These are phyloP conservation scores for Aldabrachelys gigantea DNA, from an alignment of 2,113 vertebrate genomes.

Conservation along the genomic window DNA sequence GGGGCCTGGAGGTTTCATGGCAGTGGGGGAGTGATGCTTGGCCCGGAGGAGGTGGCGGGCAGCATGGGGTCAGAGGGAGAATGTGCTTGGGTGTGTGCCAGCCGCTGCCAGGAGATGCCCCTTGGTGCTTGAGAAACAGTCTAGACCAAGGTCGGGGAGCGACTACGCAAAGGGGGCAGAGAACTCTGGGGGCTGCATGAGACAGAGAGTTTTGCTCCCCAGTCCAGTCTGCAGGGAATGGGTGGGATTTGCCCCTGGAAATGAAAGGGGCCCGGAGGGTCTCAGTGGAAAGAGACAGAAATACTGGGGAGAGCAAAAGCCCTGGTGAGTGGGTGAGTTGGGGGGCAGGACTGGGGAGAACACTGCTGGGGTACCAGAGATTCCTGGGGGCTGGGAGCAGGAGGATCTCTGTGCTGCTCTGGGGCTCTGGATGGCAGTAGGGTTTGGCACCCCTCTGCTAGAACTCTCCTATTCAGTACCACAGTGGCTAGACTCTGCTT, in stretches of 20 bases:
- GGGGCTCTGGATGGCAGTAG: background rate
- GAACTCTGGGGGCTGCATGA: fast-evolving
- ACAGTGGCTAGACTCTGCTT: background rate
- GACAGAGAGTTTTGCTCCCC: background rate
- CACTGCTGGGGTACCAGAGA: background rate
- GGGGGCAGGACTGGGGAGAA: too few relatives aligned
- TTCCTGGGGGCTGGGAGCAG: too few relatives aligned
- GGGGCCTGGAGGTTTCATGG: background rate
- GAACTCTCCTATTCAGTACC: background rate
- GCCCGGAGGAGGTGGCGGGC: too few relatives aligned
- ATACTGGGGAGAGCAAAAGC: background rate
- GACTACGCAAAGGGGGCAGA: background rate
- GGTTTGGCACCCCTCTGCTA: background rate
- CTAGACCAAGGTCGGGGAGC: background rate
- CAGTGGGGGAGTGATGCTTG: background rate
- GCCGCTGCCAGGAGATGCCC: background rate
- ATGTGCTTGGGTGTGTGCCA: background rate
- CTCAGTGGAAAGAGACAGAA: background rate
- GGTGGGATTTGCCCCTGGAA: background rate
- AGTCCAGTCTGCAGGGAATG: background rate
- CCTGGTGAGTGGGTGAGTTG: background rate
- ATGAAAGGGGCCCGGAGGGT: background rate
- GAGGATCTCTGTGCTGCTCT: background rate
- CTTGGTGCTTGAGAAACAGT: background rate
- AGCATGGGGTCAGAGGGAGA: background rate